Percentiles rank a stretch among this genome's conserved stretches.
These are phyloP conservation scores for Istiophorus platypterus DNA, from an alignment of 2,113 vertebrate species.

Conservation along the genomic window DNA sequence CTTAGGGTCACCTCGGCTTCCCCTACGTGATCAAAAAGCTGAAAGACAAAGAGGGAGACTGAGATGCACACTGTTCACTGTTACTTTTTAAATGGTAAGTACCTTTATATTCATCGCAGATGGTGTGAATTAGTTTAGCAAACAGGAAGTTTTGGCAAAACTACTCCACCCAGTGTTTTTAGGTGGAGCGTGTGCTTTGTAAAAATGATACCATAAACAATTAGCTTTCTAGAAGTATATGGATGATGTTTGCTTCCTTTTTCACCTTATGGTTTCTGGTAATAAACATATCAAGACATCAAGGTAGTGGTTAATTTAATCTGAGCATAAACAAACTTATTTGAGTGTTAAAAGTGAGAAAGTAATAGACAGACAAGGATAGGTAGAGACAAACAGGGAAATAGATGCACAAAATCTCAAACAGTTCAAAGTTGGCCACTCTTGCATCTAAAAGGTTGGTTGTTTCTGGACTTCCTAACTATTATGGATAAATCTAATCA, in stretches of 20 bases:
- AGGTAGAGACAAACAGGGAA: neutral
- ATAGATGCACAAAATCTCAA: neutral
- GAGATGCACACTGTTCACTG: neutral
- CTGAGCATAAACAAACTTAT: neutral
- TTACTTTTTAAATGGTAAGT: neutral
- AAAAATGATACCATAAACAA: neutral
- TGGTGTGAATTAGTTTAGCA: neutral
- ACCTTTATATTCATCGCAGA: neutral
- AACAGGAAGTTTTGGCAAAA: constrained; percentile 17
- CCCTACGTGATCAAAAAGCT: constrained; percentile 86
- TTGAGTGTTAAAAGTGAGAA: neutral
- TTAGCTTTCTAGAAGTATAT: neutral
- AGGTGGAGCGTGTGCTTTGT: neutral
- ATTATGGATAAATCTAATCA: constrained; percentile 10
- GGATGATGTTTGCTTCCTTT: neutral
- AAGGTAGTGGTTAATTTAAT: neutral
- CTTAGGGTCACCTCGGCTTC: constrained; percentile 82
- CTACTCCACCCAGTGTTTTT: constrained; percentile 25
- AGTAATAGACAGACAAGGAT: neutral
- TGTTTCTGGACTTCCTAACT: constrained; percentile 16
- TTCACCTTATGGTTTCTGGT: neutral
- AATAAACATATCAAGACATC: neutral
- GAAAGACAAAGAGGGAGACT: neutral
- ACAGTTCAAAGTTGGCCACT: neutral
- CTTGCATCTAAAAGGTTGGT: neutral